Conservation (phyloP, 2,113 vertebrate species). For the Pyxicephalus adspersus region DNA sequence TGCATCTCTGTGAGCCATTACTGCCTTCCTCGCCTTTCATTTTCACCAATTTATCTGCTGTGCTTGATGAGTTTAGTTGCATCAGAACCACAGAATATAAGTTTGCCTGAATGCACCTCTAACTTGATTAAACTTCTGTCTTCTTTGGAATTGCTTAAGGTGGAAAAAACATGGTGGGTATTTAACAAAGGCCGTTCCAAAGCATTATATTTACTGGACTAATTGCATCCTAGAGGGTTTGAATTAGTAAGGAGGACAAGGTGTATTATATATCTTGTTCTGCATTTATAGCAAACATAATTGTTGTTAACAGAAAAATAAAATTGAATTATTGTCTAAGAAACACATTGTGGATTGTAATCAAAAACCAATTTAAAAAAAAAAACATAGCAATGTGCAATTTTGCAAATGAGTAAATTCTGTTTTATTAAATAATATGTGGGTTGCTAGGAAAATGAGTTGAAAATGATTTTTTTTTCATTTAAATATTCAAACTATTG, state of each 20-base stretch:
- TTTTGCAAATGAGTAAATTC: no score
- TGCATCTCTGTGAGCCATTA: neutral
- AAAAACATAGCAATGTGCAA: no score
- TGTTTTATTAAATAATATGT: no score
- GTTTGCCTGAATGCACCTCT: neutral
- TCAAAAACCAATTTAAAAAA: no score
- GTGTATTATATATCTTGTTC: neutral
- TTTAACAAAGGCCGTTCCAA: neutral
- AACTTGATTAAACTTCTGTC: constrained; percentile 10
- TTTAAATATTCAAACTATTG: no score
- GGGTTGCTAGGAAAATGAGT: no score
- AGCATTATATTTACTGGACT: neutral
- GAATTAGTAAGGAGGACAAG: neutral
- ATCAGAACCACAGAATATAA: constrained; percentile 7
- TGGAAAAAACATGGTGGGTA: constrained; percentile 7
- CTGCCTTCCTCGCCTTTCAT: neutral
- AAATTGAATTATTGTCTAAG: neutral
- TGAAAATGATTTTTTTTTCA: no score
- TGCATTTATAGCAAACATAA: neutral
- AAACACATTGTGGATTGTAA: no score
- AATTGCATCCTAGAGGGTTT: constrained; percentile 1
- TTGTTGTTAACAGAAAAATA: neutral
- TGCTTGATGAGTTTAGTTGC: constrained; percentile 4
- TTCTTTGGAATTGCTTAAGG: constrained; percentile 8
- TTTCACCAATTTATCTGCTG: neutral